Evolutionary conservation across 2,113 vertebrate species (phyloP).

Genomic region (Genyomyrus donnyi): DNA sequence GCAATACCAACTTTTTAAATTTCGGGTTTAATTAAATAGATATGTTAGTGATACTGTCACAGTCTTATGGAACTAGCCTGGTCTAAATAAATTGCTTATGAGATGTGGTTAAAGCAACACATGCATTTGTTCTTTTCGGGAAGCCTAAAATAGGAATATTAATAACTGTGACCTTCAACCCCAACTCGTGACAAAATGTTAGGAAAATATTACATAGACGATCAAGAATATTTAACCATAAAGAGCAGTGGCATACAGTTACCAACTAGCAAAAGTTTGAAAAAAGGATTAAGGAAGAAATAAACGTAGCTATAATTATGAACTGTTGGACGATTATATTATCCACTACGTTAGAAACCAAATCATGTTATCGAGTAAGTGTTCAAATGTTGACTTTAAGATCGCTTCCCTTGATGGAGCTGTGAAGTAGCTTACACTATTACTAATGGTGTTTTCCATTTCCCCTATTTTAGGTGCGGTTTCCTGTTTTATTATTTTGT

Average conservation of each 20-base stretch:
- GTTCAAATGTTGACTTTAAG: background rate
- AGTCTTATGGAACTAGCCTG: background rate
- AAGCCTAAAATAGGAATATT: background rate
- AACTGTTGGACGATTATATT: background rate
- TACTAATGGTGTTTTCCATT: background rate
- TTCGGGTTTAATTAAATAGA: background rate
- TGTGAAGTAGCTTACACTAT: background rate
- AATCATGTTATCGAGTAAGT: background rate
- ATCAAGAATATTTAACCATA: background rate
- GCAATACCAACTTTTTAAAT: background rate
- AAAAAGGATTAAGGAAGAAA: background rate
- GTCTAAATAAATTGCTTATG: background rate
- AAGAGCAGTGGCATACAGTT: background rate
- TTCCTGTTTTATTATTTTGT: background rate
- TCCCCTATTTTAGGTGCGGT: background rate
- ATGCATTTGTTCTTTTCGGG: background rate
- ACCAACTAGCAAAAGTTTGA: background rate
- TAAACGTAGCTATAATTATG: background rate
- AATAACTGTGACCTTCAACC: background rate
- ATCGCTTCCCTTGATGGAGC: background rate
- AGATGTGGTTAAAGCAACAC: background rate
- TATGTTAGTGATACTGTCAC: background rate
- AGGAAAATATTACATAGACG: background rate
- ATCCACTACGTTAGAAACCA: background rate
- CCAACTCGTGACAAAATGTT: background rate